Evolutionary conservation across 2,113 vertebrate species (phyloP), one percentile per base, ranked within the genome.

Genomic region (Chelonoidis abingdonii): DNA sequence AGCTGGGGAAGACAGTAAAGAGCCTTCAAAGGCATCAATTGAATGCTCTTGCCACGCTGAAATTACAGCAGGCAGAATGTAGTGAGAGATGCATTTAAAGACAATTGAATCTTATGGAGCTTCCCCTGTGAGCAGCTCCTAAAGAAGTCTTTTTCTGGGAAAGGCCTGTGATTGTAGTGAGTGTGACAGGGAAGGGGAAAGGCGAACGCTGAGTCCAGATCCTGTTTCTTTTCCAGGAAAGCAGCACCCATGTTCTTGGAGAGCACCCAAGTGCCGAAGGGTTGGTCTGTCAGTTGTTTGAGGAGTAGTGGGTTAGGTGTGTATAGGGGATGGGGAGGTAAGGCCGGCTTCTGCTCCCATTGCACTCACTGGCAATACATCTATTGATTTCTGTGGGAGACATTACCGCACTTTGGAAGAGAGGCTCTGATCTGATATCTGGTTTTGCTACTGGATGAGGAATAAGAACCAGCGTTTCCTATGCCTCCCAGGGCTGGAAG

Each of bases 31-130:
- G 86, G 59, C 5, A 8, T 44, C 49, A 76, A 22, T 85, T 84
- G 56, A 52, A 79, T 0, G 2, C 0, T 3, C 31, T 81, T 91
- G 89, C 0, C 0, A 52, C 35, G 24, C 81, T 0, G 0, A 12
- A 78, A 76, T 83, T 86, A 69, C 25, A 76, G 72, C 83, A 49
- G 57, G 75, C 53, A 29, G 31, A 79, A 50, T 3, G 0, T 29
- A 85, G 10, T 24, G 0, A 29, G 85, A 79, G 57, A 69, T 82
- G 47, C 93, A 93, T 85, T 80, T 24, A 4, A 29, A 50, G 65
- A 52, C 0, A 0, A 90, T 47, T n/a, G 83, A 53, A 35, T 95
- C 90, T 92, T 4, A 3, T 0, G 0, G 84, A 86, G 89, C 86
- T 85, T 69, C 41, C 76, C 27, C 1, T 0, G 24, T 38, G 81